These are phyloP conservation scores for Incurvaria masculella DNA, from an alignment of 2,888 invertebrate species.

Conservation along the genomic window DNA sequence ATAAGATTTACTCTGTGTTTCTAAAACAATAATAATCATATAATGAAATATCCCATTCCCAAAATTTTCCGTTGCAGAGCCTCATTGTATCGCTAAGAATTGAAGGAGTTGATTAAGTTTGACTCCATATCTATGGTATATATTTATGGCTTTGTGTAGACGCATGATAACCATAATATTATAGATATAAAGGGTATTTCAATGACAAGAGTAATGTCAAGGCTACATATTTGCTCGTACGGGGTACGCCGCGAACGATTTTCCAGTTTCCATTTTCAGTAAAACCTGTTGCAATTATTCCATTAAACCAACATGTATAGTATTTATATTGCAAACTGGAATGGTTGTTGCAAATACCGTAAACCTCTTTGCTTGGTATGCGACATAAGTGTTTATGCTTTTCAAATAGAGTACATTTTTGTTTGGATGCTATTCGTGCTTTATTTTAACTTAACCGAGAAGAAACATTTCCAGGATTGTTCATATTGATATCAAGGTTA, in stretches of 20 bases:
- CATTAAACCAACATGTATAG: not conserved
- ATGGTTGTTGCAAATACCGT: no score
- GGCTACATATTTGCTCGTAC: constrained; percentile 23
- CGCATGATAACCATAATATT: constrained; percentile 15
- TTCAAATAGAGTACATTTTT: no score
- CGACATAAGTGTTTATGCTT: no score
- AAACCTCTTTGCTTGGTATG: no score
- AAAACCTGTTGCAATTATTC: constrained; percentile 20
- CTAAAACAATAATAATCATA: constrained; percentile 1
- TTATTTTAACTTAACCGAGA: no score
- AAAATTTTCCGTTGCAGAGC: constrained; percentile 5
- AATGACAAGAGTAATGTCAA: constrained; percentile 35
- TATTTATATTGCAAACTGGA: not conserved
- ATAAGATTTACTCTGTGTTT: not conserved
- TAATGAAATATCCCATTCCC: no score
- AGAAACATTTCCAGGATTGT: no score
- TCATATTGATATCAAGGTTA: no score
- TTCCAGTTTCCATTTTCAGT: constrained; percentile 55
- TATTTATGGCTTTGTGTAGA: not conserved
- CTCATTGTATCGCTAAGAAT: constrained; percentile 8
- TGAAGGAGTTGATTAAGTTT: not conserved
- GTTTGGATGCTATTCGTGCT: no score
- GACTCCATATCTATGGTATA: constrained; percentile 1
- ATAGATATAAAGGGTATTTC: no score
- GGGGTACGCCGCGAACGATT: constrained; percentile 26